These are phyloP conservation scores for Tridacna crocea DNA, from an alignment of 2,888 invertebrate genomes.

Conservation along the genomic window DNA sequence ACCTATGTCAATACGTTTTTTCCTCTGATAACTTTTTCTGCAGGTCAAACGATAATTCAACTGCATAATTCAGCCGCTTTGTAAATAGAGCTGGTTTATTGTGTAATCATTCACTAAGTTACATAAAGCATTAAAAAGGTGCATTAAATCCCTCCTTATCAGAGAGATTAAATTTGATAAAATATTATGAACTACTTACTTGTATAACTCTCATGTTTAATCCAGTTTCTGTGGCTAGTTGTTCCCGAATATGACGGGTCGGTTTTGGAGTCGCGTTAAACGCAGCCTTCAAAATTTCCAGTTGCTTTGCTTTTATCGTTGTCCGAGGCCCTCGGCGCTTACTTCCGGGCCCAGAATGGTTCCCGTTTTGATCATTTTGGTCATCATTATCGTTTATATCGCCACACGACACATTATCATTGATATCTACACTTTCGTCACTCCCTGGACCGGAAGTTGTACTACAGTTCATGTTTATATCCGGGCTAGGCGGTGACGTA, in stretches of 20 bases:
- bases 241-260: constrained; percentile 99
- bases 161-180: no score
- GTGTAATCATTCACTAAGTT: no score
- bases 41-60: no score
- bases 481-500: constrained; percentile 55
- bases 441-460: constrained; percentile 61
- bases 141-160: no score
- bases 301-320: constrained; percentile 99
- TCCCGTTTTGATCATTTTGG: constrained; percentile 86
- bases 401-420: constrained; percentile 61
- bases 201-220: constrained; percentile 99
- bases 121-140: no score
- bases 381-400: constrained; percentile 62
- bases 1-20: no score
- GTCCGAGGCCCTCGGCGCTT: constrained; percentile 95
- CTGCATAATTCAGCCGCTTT: no score
- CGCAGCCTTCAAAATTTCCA: constrained; percentile 98
- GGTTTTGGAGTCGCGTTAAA: constrained; percentile 99
- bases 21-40: no score
- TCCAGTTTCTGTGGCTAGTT: constrained; percentile 99
- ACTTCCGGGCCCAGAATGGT: constrained; percentile 81
- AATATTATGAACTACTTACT: constrained; percentile 89
- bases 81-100: no score
- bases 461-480: constrained; percentile 55
- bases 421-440: constrained; percentile 61